Evolutionary conservation across 2,113 vertebrate genomes (phyloP), one percentile per base, ranked within the genome.

Genomic region (Tinamus guttatus): DNA sequence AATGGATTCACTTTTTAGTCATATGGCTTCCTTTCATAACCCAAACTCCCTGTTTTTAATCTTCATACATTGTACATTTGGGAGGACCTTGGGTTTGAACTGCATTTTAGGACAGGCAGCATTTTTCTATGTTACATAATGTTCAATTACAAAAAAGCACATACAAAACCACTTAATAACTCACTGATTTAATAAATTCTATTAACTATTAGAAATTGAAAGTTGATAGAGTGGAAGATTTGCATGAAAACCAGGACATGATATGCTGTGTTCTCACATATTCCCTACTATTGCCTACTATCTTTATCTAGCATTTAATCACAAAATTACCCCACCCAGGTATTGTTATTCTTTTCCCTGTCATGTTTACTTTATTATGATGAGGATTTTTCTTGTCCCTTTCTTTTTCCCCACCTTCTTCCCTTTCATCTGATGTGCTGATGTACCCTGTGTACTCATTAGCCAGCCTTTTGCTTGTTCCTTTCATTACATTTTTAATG

Each of bases 1-100:
- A 96, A 95, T 87, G 94, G 96, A 97, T 96, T 98, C 86, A 79
- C 94, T 97, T 95, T 96, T 92, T 94, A 97, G 96, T 97, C 95
- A 69, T 95, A 94, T 91, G 95, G 87, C 90, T 96, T 92, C 88
- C 95, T 97, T 97, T 94, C 95, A 85, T 85, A 81, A 96, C 83
- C 91, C 85, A 83, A 9, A 92, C 73, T 92, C 89, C 69, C 82
- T 81, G 86, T 49, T 93, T 97, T 96, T 93, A 81, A 95, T 95
- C 90, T 83, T 92, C 69, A 51, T 97, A 7, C 28, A 3, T 81
- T 81, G 93, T 75, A 64, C 79, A 40, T 52, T 91, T 52, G 34
- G 91, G 60, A 91, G 49, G 94, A 96, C 91, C 95, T 86, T 60
- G 89, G 90, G 51, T 80, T 90, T 94, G 81, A 93, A 56, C 69